Percentiles rank a stretch among this genome's conserved stretches.
Conservation (phyloP, 2,797 vertebrate species). For the Rhinatrema bivittatum region DNA sequence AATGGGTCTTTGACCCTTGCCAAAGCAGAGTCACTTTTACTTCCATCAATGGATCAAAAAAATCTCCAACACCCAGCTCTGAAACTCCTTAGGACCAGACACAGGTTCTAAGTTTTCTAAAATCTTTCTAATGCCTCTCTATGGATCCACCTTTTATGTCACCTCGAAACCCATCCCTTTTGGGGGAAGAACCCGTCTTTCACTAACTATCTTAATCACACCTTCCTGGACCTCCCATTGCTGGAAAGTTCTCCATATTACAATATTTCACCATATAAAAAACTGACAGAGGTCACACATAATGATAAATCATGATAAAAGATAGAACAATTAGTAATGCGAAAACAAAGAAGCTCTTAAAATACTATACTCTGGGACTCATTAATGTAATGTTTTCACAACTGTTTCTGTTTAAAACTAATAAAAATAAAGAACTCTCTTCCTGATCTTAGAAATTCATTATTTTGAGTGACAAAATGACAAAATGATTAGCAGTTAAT, state of each 20-base stretch:
- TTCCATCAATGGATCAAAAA: no score
- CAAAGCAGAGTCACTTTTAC: no score
- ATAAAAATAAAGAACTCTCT: constrained; percentile 59
- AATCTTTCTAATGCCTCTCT: no score
- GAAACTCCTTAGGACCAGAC: no score
- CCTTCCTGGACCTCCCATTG: no score
- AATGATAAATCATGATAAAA: constrained; percentile 54
- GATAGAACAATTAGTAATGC: constrained; percentile 32
- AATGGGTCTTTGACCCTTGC: no score
- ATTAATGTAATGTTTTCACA: constrained; percentile 59
- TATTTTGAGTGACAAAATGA: constrained; percentile 73
- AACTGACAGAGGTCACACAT: background rate
- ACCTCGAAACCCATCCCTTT: no score
- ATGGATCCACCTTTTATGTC: no score
- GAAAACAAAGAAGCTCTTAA: constrained; percentile 49
- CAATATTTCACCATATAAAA: background rate
- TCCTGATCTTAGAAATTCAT: constrained; percentile 68
- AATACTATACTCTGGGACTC: constrained; percentile 31
- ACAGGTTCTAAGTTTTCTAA: no score
- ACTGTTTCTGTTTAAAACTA: constrained; percentile 68
- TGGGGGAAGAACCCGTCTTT: no score
- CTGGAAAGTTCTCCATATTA: background rate
- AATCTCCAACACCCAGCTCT: no score
- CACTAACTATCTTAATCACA: background rate
- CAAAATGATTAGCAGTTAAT: constrained; percentile 96